Evolutionary conservation across 2,113 vertebrate genomes (phyloP).

Genomic region (Rhipidura dahli): DNA sequence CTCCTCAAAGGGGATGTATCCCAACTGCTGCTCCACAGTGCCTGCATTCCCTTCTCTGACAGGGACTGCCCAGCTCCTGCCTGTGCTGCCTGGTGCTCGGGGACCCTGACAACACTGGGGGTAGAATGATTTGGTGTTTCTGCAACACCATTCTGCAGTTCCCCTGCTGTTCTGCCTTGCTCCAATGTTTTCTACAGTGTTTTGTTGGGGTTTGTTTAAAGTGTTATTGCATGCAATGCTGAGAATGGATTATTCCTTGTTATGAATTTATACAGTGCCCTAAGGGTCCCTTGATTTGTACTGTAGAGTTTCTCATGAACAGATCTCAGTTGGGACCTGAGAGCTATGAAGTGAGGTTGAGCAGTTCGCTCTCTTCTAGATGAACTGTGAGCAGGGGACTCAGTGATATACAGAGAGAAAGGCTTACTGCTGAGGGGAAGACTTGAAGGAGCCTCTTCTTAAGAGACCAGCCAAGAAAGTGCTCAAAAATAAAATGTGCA

Average conservation of each 20-base stretch:
- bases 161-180: background rate
- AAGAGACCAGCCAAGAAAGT: background rate
- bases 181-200: background rate
- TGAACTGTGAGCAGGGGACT: slow-evolving; percentile 43
- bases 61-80: background rate
- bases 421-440: background rate
- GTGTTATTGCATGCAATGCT: background rate
- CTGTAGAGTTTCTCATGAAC: slow-evolving; percentile 16
- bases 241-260: slow-evolving; percentile 40
- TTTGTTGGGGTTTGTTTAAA: background rate
- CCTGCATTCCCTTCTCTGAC: background rate
- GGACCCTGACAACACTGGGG: background rate
- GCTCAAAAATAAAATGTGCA: background rate
- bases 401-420: slow-evolving; percentile 35
- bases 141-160: background rate
- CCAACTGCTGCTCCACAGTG: rapidly evolving
- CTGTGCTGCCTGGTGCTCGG: background rate
- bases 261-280: slow-evolving; percentile 18
- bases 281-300: slow-evolving; percentile 47
- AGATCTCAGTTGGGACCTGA: background rate
- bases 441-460: background rate
- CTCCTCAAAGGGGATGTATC: background rate
- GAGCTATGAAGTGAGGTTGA: slow-evolving; percentile 7
- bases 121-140: background rate
- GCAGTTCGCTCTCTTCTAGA: slow-evolving; percentile 4